A percentile compares a stretch with the other conserved stretches of the same genome.
These are phyloP conservation scores for Micromesistius poutassou DNA, from an alignment of 2,797 vertebrate genomes.

Conservation along the genomic window DNA sequence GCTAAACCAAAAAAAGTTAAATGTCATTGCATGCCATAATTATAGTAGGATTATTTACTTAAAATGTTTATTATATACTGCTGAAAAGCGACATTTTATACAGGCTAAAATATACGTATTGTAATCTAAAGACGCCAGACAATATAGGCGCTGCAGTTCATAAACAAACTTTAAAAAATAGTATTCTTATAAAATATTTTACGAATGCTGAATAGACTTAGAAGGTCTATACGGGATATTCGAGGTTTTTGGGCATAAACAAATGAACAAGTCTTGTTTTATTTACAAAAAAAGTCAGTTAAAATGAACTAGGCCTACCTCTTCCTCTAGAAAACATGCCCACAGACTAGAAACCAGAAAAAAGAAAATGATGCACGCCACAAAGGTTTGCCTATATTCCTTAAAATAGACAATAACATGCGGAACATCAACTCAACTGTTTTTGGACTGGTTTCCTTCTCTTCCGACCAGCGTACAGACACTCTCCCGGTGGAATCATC, in stretches of 20 bases:
- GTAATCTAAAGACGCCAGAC: background rate
- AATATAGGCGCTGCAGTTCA: background rate
- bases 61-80: background rate
- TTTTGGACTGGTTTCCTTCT: slow-evolving; percentile 84
- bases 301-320: background rate
- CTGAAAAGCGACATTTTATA: background rate
- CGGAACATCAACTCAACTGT: slow-evolving; percentile 72
- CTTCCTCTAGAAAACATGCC: background rate
- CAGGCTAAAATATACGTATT: background rate
- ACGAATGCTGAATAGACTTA: background rate
- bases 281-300: background rate
- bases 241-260: background rate
- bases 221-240: background rate
- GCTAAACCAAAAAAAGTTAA: background rate
- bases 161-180: background rate
- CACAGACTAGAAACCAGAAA: background rate
- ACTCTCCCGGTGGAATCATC: slow-evolving; percentile 84
- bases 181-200: background rate
- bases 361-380: background rate
- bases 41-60: too few species aligned
- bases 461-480: slow-evolving; percentile 83
- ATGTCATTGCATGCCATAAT: background rate
- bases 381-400: too few species aligned
- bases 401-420: background rate
- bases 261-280: background rate